Evolutionary conservation across 2,797 vertebrate species (phyloP), one percentile per base, ranked within the genome.

Genomic region (Eospalax fontanierii): DNA sequence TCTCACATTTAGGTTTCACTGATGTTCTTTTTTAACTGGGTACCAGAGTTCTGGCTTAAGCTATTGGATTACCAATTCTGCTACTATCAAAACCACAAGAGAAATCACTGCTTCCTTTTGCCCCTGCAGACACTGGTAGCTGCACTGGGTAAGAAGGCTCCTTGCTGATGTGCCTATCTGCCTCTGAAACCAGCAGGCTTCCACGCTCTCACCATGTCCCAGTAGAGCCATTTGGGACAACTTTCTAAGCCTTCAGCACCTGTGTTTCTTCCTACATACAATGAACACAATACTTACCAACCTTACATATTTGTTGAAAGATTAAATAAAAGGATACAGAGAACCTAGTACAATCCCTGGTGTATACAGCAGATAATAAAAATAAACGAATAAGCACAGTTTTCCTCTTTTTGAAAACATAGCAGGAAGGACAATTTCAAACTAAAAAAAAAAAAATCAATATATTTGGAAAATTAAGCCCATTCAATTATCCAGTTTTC

Each of bases 401-500:
- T 43, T 61, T 22, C 66, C 76, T 83, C 65, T 43, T 91, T 91
- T 89, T 61, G 43, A 95, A 96, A 85, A 84, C 15, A 54, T 1
- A 74, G 35, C n/a, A 92, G 90, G n/a, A 75, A 63, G n/a, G 5
- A 80, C 43, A 66, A 92, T 79, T 92, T 81, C 24, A 93, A 95
- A 91, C 61, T 63, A 4, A 79, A 81, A 90, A 93, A 46, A n/a
- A 46, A 9, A 59, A 46, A 94, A 43, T 33, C 46, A 87, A 33
- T 40, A 79, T 71, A 95, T 94, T 90, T 85, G 50, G 50, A 73
- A 95, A 94, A 95, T 89, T 92, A 95, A 96, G 43, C 87, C 83
- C 73, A 94, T 80, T 96, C n/a, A 38, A 93, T 95, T 93, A 87
- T 79, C 73, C 40, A 96, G 79, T 97, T 94, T 95, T 96, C 83